Base-by-base conservation (phyloP, 2,113 vertebrate species). In the Colius striatus region DNA sequence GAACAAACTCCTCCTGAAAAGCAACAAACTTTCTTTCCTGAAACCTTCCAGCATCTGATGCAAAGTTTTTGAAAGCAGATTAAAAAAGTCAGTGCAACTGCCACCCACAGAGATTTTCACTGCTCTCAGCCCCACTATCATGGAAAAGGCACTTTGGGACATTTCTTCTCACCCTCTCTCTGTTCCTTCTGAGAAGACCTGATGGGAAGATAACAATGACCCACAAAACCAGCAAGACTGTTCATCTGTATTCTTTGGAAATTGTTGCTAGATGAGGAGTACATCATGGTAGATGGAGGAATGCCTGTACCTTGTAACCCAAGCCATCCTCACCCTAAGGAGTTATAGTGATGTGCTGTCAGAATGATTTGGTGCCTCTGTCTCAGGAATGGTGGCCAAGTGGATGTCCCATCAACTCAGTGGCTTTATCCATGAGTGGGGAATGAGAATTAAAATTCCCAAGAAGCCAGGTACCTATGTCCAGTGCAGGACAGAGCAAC, bases 281-380 rank as follows among this genome's bases (percentile, higher is more conserved):
- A 1, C 2, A 29, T 3, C 17, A n/a, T 60, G 51, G 41, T 7
- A 54, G 20, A 38, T 16, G 12, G 5, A 78, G 30, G 22, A 51
- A 8, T 70, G 11, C 26, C 29, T 23, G 30, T 83, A 20, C 32
- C 13, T 90, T 1, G 0, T 27, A 71, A 5, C 8, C 9, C 76
- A 65, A 71, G 15, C 2, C 2, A 9, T 38, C 7, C 10, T 32
- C 16, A 57, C 11, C n/a, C 6, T 0, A 0, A 61, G 22, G 41
- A 2, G 1, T 54, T n/a, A 36, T 22, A 85, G 30, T 9, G 5
- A 2, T 38, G 18, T 63, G 6, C 34, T 75, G 16, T 0, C 0
- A 61, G 84, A 58, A 75, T 48, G 48, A 6, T 43, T 72, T 30
- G 27, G 8, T 48, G 43, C 57, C 16, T 54, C 38, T 53, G 34